A percentile compares a stretch with the other conserved stretches of the same genome.
Conservation (phyloP, 2,888 invertebrate genomes). For the Polymixis lichenea region DNA sequence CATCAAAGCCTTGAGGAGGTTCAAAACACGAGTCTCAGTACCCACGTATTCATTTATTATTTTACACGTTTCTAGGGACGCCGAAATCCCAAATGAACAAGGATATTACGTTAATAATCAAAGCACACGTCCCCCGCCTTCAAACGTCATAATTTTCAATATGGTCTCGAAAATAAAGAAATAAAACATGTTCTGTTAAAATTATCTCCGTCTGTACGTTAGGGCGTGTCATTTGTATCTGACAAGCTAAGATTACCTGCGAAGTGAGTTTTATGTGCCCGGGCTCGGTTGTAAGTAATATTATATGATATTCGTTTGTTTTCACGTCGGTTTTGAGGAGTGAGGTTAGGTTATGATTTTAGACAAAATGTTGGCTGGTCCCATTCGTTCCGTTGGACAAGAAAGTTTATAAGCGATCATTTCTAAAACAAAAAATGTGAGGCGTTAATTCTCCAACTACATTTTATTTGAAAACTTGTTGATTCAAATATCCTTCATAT, state of each 20-base stretch:
- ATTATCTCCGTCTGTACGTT: conserved; percentile 52
- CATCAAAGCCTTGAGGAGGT: conserved; percentile 8
- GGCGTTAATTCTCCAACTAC: background rate
- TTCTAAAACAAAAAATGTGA: background rate
- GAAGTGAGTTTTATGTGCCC: conserved; percentile 56
- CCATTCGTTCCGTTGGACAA: too few species aligned
- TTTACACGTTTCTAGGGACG: conserved; percentile 6
- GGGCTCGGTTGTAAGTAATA: conserved; percentile 22
- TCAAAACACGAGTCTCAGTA: conserved; percentile 15
- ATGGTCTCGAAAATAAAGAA: conserved; percentile 51
- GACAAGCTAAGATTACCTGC: conserved; percentile 61
- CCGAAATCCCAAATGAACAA: conserved; percentile 17
- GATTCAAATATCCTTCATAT: too few species aligned
- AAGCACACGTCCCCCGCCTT: background rate
- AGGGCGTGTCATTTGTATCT: conserved; percentile 61
- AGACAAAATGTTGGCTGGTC: background rate
- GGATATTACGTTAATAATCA: conserved; percentile 38
- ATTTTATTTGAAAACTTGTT: background rate
- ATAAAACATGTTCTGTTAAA: conserved; percentile 50
- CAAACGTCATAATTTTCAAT: conserved; percentile 59
- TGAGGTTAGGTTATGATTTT: background rate
- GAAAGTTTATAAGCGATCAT: background rate
- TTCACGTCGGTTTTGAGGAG: background rate
- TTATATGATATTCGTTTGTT: conserved; percentile 33
- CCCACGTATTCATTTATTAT: conserved; percentile 26